A percentile compares a stretch with the other conserved stretches of the same genome.
Conservation (phyloP, 2,113 vertebrate genomes). For the Campylomormyrus numenius region DNA sequence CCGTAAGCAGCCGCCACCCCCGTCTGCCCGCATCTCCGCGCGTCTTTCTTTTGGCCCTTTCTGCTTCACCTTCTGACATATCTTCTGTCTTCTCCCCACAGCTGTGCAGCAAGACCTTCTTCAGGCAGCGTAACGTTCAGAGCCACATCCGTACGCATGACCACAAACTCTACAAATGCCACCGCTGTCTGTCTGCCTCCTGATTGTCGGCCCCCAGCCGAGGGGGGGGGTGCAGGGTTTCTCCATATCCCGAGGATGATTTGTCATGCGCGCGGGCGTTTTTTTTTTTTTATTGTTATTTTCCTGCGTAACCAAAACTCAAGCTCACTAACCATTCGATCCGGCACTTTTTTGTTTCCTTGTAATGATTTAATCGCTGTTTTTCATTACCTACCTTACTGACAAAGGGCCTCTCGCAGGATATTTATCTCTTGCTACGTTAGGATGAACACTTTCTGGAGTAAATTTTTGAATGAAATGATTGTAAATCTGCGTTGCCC, state of each 20-base stretch:
- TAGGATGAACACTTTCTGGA: slow-evolving; percentile 9
- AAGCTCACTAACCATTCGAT: neutral
- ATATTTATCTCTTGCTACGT: neutral
- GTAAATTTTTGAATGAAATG: slow-evolving; percentile 41
- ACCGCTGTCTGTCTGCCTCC: slow-evolving; percentile 56
- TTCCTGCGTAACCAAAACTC: neutral
- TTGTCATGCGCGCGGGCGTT: neutral
- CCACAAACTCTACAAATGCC: slow-evolving; percentile 67
- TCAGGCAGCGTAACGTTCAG: slow-evolving; percentile 64
- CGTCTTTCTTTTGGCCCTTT: neutral
- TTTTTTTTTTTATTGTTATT: neutral
- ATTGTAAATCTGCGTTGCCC: slow-evolving; percentile 54
- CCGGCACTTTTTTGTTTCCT: neutral
- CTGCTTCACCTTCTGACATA: neutral
- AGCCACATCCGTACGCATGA: slow-evolving; percentile 67
- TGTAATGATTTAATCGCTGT: neutral
- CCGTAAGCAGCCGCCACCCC: slow-evolving; percentile 40
- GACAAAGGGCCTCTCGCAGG: neutral
- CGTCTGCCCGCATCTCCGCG: neutral
- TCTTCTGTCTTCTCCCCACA: slow-evolving; percentile 25
- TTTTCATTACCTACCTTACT: neutral
- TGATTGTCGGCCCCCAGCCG: slow-evolving; percentile 36
- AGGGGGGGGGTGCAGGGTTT: neutral
- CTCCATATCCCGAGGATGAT: neutral
- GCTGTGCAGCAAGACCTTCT: slow-evolving; percentile 72